Base-by-base conservation (phyloP, 2,888 invertebrate genomes). In the Bibio marci region DNA sequence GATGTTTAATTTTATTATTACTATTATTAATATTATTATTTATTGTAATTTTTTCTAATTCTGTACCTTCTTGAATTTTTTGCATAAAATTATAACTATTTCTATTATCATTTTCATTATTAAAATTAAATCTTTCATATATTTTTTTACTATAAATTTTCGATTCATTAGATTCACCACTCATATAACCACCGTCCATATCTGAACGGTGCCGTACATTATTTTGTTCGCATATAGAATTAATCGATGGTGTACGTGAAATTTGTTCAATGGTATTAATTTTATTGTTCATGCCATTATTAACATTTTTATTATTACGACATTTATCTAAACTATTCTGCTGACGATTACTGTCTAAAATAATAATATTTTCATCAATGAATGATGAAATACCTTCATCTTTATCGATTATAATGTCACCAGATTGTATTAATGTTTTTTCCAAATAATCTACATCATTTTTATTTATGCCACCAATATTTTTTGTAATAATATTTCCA, bases 121-220 rank as follows among this genome's bases (percentile, higher is more conserved):
- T 58, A 31, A 62, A 60, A 43, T 60, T 60, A 44, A 59, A 62
- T 3, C 59, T 49, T 47, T 62, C 62, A 43, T 62, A 62, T 39
- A 58, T 55, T 14, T 55, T 65, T 51, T 69, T 68, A 13, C 67
- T 65, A 43, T 69, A 62, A 28, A 62, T 58, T 48, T 64, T 63
- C 1, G 71, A 70, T 49, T 72, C 70, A 28, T 69, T 69, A 2
- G 83, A 85, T 51, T 86, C 86, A 26, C 82, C 82, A 54, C 86
- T 87, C 41, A 87, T 68, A 52, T 87, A 87, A 1, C 86, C 87
- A 2, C 85, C 82, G 56, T 87, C 87, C 53, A 80, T 71, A 36
- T 75, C 67, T 3, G 33, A 19, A 7, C 34, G 34, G 3, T 22
- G 4, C 4, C 4, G 4, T 22, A 8, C 22, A 22, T 22, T 22